Evolutionary conservation across 1,140 invertebrate genomes (phyloP), one percentile per base, ranked within the genome.

Genomic region (Carposina sasakii): DNA sequence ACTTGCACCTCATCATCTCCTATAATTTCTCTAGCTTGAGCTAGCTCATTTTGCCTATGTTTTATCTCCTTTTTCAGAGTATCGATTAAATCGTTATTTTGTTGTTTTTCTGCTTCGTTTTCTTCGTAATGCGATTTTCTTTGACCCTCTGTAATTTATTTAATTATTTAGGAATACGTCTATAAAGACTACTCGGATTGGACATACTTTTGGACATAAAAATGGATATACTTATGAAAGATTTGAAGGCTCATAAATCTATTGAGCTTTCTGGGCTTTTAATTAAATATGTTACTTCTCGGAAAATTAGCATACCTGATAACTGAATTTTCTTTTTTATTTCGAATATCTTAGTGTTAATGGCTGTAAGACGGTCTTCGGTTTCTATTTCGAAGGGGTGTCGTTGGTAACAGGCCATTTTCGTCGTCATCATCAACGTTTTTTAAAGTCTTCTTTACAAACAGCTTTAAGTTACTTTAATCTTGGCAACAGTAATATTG

Each of bases 251-350:
- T n/a, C n/a, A n/a, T n/a, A n/a, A n/a, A n/a, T n/a, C n/a, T n/a
- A n/a, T n/a, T n/a, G n/a, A n/a, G n/a, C n/a, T n/a, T n/a, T n/a
- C n/a, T n/a, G n/a, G n/a, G n/a, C n/a, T n/a, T n/a, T n/a, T n/a
- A n/a, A n/a, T n/a, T n/a, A n/a, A 12, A 37, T 16, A 48, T 19
- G 9, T 34, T 36, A 13, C 23, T 8, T 40, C 20, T n/a, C 20
- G 8, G n/a, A 55, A 47, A 52, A 56, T 36, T 43, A 42, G 66
- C 67, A 81, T 66, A 93, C 92, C 92, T 71, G 92, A 92, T 47
- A 94, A 68, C 61, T 93, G 89, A 67, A 94, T 93, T 67, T 93
- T 92, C 76, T 93, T 94, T 68, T 93, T 94, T 30, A 93, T 89
- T 81, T 93, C 91, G 62, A 90, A 86, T 68, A 94, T 93, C 85